Evolutionary conservation across 92 coral and sea anemone genomes (phyloP), one percentile per base, ranked within the genome.

Genomic region (Epizoanthus scotinus): DNA sequence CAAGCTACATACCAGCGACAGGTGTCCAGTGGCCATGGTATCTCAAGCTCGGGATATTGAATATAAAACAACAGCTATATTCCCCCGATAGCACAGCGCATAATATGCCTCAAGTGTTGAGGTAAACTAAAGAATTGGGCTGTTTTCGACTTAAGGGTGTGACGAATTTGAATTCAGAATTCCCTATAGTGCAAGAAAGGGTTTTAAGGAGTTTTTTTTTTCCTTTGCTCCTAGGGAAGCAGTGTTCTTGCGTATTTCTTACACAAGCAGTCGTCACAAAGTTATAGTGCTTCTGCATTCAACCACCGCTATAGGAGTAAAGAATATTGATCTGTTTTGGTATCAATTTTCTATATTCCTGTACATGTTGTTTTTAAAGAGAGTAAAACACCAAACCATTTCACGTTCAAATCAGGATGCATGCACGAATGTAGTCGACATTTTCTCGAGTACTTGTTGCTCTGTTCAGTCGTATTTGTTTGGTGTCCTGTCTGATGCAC

Each of bases 1-100:
- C 36, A 3, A 20, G 28, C 55, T 26, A 13, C 81, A 75, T 75
- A 60, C 81, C 81, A 58, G 55, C 15, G 38, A 20, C 81, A 75
- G 67, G 68, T 75, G 67, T 60, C 44, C 3, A 36, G 69, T 59
- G 81, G 38, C 66, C 69, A 75, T 75, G 68, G 81, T 75, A 58
- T 75, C 67, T 59, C 31, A 42, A 38, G 53, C 38, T 10, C 1
- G 36, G 62, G 20, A 71, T 26, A 75, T 56, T n/a, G 17, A 59
- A 58, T 58, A 75, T 21, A 13, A 63, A 21, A 22, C 14, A 75
- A 59, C 63, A 59, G 69, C 31, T 47, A 70, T 40, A 47, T 14
- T 70, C 77, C 27, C 22, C 58, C n/a, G 77, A 8, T 21, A 14
- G 68, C 15, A 75, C 59, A 59, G 56, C 12, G 3, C 38, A 47